These are phyloP conservation scores for Gila orcuttii DNA, from an alignment of 2,113 vertebrate genomes.

Conservation along the genomic window DNA sequence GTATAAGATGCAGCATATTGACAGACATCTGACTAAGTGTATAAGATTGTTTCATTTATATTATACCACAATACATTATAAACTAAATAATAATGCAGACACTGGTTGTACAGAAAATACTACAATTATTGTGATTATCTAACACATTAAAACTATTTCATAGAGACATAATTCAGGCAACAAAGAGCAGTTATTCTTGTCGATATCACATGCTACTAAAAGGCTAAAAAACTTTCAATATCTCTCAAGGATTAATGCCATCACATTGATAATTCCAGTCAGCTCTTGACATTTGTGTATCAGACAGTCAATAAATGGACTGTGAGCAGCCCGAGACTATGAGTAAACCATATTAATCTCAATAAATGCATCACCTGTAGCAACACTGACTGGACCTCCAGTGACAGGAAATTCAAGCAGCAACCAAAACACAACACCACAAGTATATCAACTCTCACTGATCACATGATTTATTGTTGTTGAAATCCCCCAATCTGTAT, in stretches of 20 bases:
- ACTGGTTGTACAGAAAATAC: too few species aligned
- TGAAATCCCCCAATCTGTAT: constrained; percentile 6
- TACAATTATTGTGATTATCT: too few species aligned
- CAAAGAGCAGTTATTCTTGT: not conserved
- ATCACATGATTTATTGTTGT: not conserved
- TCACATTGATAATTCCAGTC: not conserved
- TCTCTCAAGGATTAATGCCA: not conserved
- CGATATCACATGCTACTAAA: not conserved
- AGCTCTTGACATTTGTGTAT: not conserved
- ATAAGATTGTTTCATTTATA: not conserved
- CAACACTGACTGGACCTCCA: constrained; percentile 10
- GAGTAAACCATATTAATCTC: not conserved
- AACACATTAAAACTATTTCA: not conserved
- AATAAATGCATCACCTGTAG: not conserved
- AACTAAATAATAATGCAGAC: too few species aligned
- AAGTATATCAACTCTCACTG: not conserved
- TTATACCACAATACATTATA: not conserved
- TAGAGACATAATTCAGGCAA: not conserved
- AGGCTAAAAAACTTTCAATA: not conserved
- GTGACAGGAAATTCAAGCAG: not conserved
- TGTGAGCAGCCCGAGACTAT: not conserved
- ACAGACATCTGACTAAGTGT: not conserved
- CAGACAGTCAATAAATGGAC: not conserved
- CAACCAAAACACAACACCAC: not conserved
- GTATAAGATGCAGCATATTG: not conserved